Conservation (phyloP, 2,797 vertebrate species). For the Huso huso region DNA sequence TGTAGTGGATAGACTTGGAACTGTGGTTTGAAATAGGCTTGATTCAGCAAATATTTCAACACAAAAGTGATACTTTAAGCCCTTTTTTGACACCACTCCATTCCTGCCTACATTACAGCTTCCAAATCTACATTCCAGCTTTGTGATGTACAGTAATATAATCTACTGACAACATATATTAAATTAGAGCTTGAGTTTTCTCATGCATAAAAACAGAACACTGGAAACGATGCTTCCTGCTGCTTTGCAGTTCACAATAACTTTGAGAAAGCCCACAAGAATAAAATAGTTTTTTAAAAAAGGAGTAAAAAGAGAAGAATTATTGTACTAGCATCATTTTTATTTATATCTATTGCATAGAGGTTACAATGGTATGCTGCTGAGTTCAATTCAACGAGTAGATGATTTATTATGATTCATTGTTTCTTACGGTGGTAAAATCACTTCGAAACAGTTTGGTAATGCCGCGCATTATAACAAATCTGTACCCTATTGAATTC, state of each 20-base stretch:
- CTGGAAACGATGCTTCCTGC: constrained; percentile 16
- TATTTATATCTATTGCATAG: too few species aligned
- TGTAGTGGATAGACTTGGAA: background rate
- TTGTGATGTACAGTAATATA: constrained; percentile 34
- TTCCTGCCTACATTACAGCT: constrained; percentile 27
- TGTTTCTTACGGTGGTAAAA: too few species aligned
- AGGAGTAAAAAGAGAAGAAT: too few species aligned
- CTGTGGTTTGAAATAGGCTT: constrained; percentile 5
- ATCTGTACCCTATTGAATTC: too few species aligned
- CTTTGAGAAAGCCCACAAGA: constrained; percentile 17
- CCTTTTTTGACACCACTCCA: constrained; percentile 19
- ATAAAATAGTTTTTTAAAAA: background rate
- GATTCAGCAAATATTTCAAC: constrained; percentile 51
- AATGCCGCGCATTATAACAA: too few species aligned
- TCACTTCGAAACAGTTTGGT: too few species aligned
- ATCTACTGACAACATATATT: constrained; percentile 30
- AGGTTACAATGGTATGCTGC: too few species aligned
- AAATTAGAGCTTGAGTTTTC: constrained; percentile 35
- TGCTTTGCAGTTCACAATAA: constrained; percentile 14
- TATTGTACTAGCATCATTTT: too few species aligned
- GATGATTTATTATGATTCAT: too few species aligned
- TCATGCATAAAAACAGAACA: background rate
- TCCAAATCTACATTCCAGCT: constrained; percentile 30
- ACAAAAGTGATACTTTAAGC: constrained; percentile 50
- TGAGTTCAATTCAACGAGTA: too few species aligned